These are phyloP conservation scores for Dicaeum eximium DNA, from an alignment of 2,113 vertebrate species.

Conservation along the genomic window DNA sequence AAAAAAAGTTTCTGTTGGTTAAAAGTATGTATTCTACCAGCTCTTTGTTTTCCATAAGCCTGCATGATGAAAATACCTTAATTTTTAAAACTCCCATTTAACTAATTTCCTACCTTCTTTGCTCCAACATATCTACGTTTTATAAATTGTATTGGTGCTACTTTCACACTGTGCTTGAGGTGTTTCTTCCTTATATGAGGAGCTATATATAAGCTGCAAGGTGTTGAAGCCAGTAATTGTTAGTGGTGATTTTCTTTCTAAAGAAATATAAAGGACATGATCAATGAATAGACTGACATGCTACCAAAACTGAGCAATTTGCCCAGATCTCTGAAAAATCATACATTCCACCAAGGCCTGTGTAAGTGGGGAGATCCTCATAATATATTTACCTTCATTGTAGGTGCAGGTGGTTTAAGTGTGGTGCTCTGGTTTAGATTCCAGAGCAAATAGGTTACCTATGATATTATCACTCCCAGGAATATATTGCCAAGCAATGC, in stretches of 20 bases:
- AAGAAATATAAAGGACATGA: background rate
- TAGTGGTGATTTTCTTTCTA: background rate
- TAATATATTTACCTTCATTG: background rate
- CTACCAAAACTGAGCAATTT: background rate
- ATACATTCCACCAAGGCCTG: background rate
- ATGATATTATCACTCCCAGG: background rate
- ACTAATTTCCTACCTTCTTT: background rate
- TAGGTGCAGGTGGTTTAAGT: background rate
- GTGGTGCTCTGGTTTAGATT: background rate
- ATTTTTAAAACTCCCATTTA: background rate
- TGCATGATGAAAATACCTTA: background rate
- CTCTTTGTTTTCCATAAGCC: background rate
- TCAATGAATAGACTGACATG: background rate
- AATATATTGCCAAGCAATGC: background rate
- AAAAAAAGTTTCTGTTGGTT: background rate
- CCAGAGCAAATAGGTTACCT: slow-evolving; percentile 44
- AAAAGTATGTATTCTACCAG: background rate
- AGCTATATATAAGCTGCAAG: background rate
- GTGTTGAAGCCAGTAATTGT: background rate
- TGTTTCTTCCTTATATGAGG: background rate
- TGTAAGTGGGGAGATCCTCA: background rate
- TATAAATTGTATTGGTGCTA: background rate
- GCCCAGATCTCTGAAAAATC: background rate
- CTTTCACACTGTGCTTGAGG: background rate
- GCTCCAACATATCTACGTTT: background rate